Evolutionary conservation across 2,888 invertebrate species (phyloP), one percentile per base, ranked within the genome.

Genomic region (Pseudoips prasinana): DNA sequence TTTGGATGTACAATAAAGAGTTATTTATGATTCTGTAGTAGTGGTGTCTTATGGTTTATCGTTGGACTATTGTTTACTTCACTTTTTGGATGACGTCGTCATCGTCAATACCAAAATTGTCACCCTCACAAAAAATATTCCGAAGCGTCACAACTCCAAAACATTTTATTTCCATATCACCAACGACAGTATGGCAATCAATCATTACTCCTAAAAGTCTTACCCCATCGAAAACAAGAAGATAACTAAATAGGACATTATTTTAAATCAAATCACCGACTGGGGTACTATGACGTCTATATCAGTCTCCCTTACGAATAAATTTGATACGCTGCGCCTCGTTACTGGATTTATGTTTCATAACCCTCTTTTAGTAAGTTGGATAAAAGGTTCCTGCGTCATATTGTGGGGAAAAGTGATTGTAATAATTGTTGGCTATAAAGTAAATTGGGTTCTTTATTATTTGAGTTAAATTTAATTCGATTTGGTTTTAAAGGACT

Each of bases 251-350:
- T 27, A 42, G 38, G 40, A 43, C 46, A 46, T 46, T 48, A 57
- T 53, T 59, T 53, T 45, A 51, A 55, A 52, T 56, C 40, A 52
- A 56, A 57, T 57, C 57, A 56, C 17, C 38, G 39, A 43, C 44
- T 51, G 49, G 55, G 56, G 50, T 48, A 30, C 37, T 35, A 45
- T 66, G 70, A 79, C 59, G 65, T 47, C 77, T 78, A 63, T 62
- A 78, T 78, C 62, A 35, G 33, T 45, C 53, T 41, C 70, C 75
- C 77, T 57, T 37, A 43, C 50, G 47, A 53, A 39, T 46, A 41
- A 46, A 74, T 79, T 74, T 42, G 71, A 39, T 46, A 60, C 59
- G 71, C 68, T 52, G 64, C 55, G 73, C 57, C 54, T 61, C 46
- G 68, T 77, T 77, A 74, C 20, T n/a, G 20, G n/a, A 20, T 20